Evolutionary conservation across 2,113 vertebrate species (phyloP), one percentile per base, ranked within the genome.

Genomic region (Platysternon megacephalum): DNA sequence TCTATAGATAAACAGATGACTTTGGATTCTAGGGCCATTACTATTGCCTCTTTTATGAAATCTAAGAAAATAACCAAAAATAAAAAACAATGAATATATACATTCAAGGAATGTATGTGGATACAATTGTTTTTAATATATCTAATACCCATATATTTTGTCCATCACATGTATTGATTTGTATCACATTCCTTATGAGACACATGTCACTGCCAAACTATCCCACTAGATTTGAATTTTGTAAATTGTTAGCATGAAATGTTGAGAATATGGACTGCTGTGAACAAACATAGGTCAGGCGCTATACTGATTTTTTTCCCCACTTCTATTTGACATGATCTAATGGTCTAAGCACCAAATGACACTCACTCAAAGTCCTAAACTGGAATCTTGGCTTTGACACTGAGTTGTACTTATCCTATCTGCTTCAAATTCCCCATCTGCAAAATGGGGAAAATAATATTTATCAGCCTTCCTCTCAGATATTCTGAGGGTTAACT

Each of bases 21-120:
- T 51, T 94, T 79, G 94, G 90, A 93, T 90, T 87, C 61, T 79
- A 35, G 90, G 89, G 21, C 12, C 29, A 51, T 80, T 93, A 87
- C 42, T 48, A 42, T 79, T 17, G 28, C 24, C 44, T 46, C 24
- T 79, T 65, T 65, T 79, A 29, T 79, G 6, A 46, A 79, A 79
- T 79, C 76, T 46, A 42, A 39, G 32, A 35, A 76, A 76, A 46
- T 29, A 46, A 29, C 28, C 76, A 48, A 79, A 44, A 42, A 79
- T 44, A 46, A n/a, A n/a, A 68, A 35, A 32, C 29, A 68, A 68
- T n/a, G 32, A 65, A 68, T n/a, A n/a, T 17, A n/a, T 68, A 68
- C 4, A 61, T 61, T 44, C 26, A 39, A 78, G 44, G 65, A 58
- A 9, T 8, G 11, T 48, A 26, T 14, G 42, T 53, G 24, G 24